These are phyloP conservation scores for Halictus quadricinctus DNA, from an alignment of 2,888 invertebrate genomes.

Conservation along the genomic window DNA sequence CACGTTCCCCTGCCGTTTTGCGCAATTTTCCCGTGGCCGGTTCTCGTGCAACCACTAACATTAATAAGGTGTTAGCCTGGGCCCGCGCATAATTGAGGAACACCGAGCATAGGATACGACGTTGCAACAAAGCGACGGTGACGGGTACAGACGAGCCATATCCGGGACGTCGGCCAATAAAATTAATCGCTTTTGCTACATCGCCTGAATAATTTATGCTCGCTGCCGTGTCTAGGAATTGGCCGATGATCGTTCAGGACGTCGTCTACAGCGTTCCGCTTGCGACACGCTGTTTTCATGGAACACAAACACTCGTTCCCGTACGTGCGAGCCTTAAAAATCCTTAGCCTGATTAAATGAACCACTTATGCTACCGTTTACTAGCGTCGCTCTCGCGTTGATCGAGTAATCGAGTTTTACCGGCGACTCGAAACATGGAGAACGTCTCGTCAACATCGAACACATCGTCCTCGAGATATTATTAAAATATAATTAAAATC, in stretches of 20 bases:
- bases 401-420: not conserved
- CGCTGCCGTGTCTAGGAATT: conserved; percentile 68
- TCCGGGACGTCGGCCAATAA: conserved; percentile 78
- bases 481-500: not conserved
- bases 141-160: conserved; percentile 78
- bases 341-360: conserved; percentile 25
- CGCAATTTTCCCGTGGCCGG: conserved; percentile 67
- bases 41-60: conserved; percentile 62
- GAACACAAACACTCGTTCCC: conserved; percentile 47
- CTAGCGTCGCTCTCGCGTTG: not conserved
- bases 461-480: not conserved
- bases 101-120: conserved; percentile 70
- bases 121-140: conserved; percentile 75
- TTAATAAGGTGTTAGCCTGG: conserved; percentile 70
- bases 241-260: conserved; percentile 62
- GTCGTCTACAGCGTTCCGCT: conserved; percentile 50
- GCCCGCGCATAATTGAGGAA: conserved; percentile 67
- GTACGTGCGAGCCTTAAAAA: conserved; percentile 48
- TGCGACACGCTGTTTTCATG: conserved; percentile 51
- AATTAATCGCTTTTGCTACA: conserved; percentile 78
- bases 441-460: not conserved
- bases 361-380: not conserved
- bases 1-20: conserved; percentile 55
- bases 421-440: not conserved
- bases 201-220: conserved; percentile 78